Evolutionary conservation across 2,888 invertebrate genomes (phyloP).

Genomic region (Macrophya alboannulata): DNA sequence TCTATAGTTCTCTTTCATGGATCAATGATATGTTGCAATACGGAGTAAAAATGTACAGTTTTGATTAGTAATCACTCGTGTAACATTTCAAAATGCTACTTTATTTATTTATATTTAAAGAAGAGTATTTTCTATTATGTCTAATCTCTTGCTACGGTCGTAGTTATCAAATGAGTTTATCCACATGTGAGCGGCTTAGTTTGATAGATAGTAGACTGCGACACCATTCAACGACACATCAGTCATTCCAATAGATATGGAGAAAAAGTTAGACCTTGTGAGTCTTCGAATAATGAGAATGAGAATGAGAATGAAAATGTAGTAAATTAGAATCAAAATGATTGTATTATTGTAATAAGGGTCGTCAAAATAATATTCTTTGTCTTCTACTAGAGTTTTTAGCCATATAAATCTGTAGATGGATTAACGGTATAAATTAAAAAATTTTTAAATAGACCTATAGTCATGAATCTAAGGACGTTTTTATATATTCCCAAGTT

Average conservation of each 20-base stretch:
- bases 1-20: too few species aligned
- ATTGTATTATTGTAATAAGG: not conserved
- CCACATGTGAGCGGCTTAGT: not conserved
- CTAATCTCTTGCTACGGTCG: not conserved
- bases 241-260: slow-evolving; percentile 60
- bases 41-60: not conserved
- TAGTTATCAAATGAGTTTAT: not conserved
- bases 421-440: not conserved
- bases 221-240: slow-evolving; percentile 58
- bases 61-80: not conserved
- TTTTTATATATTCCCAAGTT: not conserved
- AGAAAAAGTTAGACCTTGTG: not conserved
- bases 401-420: not conserved
- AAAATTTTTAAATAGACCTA: not conserved
- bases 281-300: not conserved
- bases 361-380: not conserved
- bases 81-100: not conserved
- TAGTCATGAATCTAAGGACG: not conserved
- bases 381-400: not conserved
- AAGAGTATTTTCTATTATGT: not conserved
- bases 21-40: not conserved
- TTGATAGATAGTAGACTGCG: not conserved
- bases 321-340: not conserved
- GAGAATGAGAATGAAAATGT: not conserved
- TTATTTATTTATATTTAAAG: not conserved